Conservation (phyloP, 2,888 invertebrate genomes). For the Endomychus coccineus region DNA sequence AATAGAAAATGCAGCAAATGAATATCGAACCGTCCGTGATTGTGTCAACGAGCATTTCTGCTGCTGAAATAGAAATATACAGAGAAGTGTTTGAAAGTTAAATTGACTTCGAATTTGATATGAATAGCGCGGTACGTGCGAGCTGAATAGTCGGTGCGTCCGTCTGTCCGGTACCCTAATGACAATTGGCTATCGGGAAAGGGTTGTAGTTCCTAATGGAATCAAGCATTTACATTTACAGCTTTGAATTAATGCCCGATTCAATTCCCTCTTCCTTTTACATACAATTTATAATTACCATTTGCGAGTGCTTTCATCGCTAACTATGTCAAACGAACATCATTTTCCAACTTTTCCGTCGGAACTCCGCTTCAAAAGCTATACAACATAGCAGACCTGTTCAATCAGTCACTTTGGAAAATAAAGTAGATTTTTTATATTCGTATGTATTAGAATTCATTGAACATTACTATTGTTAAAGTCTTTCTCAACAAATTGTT, state of each 20-base stretch:
- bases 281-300: constrained; percentile 11
- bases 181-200: constrained; percentile 36
- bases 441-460: no score
- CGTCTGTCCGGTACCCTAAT: constrained; percentile 37
- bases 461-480: no score
- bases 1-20: no score
- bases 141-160: constrained; percentile 31
- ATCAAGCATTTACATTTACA: constrained; percentile 37
- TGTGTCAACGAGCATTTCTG: no score
- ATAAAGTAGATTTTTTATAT: no score
- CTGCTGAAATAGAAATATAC: constrained; percentile 36
- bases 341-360: no score
- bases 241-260: constrained; percentile 27
- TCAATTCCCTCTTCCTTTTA: constrained; percentile 13
- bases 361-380: no score
- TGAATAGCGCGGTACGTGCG: constrained; percentile 34
- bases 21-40: no score
- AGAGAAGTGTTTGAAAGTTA: constrained; percentile 34
- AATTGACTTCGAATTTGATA: constrained; percentile 40
- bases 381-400: no score
- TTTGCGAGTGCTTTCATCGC: neutral
- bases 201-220: constrained; percentile 33
- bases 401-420: no score
- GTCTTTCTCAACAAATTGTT: no score
- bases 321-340: constrained; percentile 1